These are phyloP conservation scores for Drosophila phalerata DNA, from an alignment of 2,888 invertebrate species.

Conservation along the genomic window DNA sequence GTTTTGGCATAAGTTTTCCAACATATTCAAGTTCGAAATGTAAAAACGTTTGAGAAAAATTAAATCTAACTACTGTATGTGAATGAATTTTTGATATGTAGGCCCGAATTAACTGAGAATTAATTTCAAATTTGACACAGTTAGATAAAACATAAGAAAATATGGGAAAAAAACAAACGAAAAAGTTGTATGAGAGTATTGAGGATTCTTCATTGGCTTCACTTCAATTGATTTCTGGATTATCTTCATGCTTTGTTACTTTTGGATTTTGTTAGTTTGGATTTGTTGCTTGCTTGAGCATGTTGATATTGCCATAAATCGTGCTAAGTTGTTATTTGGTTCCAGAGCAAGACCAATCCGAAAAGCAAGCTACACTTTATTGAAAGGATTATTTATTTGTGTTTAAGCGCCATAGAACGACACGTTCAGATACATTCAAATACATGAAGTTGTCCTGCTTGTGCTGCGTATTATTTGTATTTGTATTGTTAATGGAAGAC, in stretches of 20 bases:
- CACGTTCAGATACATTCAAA: constrained; percentile 5
- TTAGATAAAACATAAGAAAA: too few species aligned
- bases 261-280: constrained; percentile 38
- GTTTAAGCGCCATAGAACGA: neutral
- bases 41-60: neutral
- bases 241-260: constrained; percentile 35
- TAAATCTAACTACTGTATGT: neutral
- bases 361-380: constrained; percentile 53
- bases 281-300: constrained; percentile 18
- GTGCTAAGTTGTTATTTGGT: constrained; percentile 28
- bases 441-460: neutral
- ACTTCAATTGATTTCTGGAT: neutral
- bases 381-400: constrained; percentile 44
- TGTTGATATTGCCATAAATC: constrained; percentile 41
- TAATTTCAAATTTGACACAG: too few species aligned
- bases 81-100: neutral
- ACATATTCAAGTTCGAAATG: neutral
- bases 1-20: neutral
- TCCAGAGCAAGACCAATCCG: constrained; percentile 44
- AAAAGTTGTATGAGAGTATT: neutral
- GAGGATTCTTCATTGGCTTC: neutral
- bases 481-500: constrained; percentile 66
- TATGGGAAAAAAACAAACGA: neutral
- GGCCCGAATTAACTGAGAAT: too few species aligned
- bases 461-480: constrained; percentile 42